phyloP scores from a whole-genome alignment of 2,797 vertebrate genomes.

The Fringilla coelebs region DNA sequence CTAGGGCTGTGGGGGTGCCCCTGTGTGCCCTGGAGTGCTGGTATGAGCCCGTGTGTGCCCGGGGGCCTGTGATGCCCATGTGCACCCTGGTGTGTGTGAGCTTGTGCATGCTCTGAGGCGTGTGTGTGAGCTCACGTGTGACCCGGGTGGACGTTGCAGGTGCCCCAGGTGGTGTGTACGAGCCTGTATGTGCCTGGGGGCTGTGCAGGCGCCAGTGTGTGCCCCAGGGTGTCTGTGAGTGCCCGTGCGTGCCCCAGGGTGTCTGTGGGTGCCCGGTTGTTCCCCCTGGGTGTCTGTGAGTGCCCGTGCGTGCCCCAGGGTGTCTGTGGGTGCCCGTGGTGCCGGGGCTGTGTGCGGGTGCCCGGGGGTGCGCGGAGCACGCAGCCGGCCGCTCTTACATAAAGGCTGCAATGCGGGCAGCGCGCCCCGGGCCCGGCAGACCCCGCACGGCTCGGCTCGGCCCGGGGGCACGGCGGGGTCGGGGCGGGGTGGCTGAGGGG shows the following conservation, averaged over 20 bases:
- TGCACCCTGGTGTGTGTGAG: not conserved
- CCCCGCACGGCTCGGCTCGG: not conserved
- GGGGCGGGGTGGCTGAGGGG: no score
- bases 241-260: no score
- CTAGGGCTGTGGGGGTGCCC: not conserved
- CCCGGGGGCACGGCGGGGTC: not conserved
- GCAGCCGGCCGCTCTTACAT: conserved; percentile 35
- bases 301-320: no score
- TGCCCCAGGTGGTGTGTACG: not conserved
- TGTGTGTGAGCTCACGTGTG: not conserved
- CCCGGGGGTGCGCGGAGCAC: not conserved
- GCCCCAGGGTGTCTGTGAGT: no score
- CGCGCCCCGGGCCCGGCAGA: not conserved
- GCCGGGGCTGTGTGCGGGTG: not conserved
- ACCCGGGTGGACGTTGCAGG: not conserved
- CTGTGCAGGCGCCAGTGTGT: not conserved
- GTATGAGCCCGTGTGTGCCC: not conserved
- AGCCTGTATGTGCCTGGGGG: not conserved
- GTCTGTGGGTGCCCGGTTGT: not conserved
- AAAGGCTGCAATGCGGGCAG: conserved; percentile 69
- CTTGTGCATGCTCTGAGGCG: no score
- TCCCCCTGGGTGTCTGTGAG: not conserved
- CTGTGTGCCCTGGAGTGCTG: not conserved
- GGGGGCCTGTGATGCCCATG: not conserved
- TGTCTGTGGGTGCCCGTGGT: not conserved